Conservation (phyloP, 2,113 vertebrate genomes). For the Procavia capensis region DNA sequence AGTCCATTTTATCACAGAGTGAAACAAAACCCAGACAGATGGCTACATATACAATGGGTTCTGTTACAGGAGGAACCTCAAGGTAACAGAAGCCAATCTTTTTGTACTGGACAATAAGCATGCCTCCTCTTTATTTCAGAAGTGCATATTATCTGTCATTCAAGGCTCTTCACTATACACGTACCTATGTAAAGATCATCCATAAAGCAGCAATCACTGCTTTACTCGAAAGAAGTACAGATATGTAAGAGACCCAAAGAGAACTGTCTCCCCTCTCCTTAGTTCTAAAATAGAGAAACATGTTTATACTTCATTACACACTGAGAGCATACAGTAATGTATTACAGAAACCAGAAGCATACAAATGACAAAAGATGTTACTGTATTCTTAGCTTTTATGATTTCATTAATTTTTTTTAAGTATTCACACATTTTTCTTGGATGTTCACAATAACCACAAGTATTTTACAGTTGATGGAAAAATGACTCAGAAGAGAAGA, state of each 20-base stretch:
- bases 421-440: neutral
- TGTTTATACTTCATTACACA: neutral
- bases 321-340: neutral
- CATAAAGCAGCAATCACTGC: neutral
- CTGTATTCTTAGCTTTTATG: neutral
- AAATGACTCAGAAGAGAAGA: conserved; percentile 17
- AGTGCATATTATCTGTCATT: neutral
- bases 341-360: neutral
- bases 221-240: neutral
- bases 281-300: conserved; percentile 23
- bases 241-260: neutral
- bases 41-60: neutral
- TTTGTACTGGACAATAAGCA: neutral
- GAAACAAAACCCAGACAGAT: neutral
- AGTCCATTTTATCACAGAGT: neutral
- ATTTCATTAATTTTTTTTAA: neutral
- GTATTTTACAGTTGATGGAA: neutral
- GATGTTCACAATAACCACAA: neutral
- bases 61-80: neutral
- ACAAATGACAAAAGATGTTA: neutral
- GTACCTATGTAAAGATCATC: neutral
- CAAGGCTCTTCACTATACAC: neutral
- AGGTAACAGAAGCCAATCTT: neutral
- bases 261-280: neutral
- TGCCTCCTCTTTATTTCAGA: neutral